Base-by-base conservation (phyloP, 2,888 invertebrate species). In the Erebia aethiops region DNA sequence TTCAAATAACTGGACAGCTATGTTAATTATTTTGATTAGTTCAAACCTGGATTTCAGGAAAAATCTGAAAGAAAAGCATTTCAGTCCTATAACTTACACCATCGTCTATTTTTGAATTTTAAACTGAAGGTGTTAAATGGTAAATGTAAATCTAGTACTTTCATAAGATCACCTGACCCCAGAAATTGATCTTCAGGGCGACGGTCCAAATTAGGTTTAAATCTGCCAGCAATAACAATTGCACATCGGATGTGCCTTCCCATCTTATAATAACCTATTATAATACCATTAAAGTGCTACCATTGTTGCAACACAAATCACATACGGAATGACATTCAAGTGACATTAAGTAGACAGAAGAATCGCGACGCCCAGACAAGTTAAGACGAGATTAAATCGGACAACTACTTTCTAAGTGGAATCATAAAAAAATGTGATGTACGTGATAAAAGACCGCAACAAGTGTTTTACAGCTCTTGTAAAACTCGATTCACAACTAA, bases 301-400 rank as follows among this genome's bases (percentile, higher is more conserved):
- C 70, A 71, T 74, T 77, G 73, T 73, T 70, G 74, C 76, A 75
- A 77, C 74, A 70, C 71, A 73, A 70, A 75, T 70, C 74, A 70
- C 75, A 73, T 62, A 73, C 58, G 43, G 51, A 51, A 76, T 77
- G 76, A 80, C 82, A 83, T 81, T 80, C 80, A 77, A 77, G 75
- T 82, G 83, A 82, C 83, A 83, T 83, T 82, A 81, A 82, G 74
- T 76, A 81, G 85, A 85, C 87, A 85, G 80, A 81, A 84, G 85
- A 87, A 86, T 86, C 78, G 82, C 80, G 79, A 76, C 80, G 78
- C 82, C 81, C 77, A 85, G 87, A 87, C 79, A 76, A 70, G 77
- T 76, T 58, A 51, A 62, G 64, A 16, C 64, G 41, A 68, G 68
- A 72, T 75, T 74, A 78, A 81, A 80, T 78, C 71, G 74, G 77